Percentiles rank a stretch among this genome's conserved stretches.
These are phyloP conservation scores for Sebastolobus altivelis DNA, from an alignment of 2,797 vertebrate genomes.

Conservation along the genomic window DNA sequence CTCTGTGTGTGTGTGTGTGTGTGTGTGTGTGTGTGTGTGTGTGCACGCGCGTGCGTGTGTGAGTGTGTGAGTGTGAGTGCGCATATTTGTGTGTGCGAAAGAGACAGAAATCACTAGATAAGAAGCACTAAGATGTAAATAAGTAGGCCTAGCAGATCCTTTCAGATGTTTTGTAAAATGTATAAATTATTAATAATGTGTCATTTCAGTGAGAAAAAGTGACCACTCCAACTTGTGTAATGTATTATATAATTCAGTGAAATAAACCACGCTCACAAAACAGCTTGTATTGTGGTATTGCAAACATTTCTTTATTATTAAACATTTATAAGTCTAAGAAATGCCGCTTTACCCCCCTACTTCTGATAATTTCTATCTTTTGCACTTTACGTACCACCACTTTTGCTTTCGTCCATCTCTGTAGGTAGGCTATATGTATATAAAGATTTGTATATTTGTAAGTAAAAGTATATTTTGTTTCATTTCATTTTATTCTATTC, in stretches of 20 bases:
- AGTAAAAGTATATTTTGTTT: not conserved
- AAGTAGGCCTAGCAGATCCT: not conserved
- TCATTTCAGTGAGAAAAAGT: constrained; percentile 17
- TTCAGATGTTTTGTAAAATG: constrained; percentile 33
- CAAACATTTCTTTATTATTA: not conserved
- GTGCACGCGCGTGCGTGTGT: constrained; percentile 1
- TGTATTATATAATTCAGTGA: constrained; percentile 10
- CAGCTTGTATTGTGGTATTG: not conserved
- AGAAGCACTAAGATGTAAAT: constrained; percentile 38
- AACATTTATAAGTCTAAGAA: not conserved
- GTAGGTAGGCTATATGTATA: not conserved
- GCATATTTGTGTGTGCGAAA: not conserved
- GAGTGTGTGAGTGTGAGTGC: not conserved
- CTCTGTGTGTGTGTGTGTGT: constrained; percentile 17
- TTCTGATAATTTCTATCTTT: not conserved
- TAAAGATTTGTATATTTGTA: not conserved
- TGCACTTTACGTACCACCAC: not conserved
- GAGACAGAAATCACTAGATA: not conserved
- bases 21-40: not conserved
- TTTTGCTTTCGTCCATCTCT: not conserved
- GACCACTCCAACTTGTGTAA: not conserved
- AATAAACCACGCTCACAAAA: constrained; percentile 44
- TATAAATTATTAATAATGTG: constrained; percentile 28
- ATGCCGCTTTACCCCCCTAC: not conserved
- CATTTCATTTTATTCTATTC: not conserved